Conservation (phyloP, 2,888 invertebrate genomes). For the Drosophila sordidapex region DNA sequence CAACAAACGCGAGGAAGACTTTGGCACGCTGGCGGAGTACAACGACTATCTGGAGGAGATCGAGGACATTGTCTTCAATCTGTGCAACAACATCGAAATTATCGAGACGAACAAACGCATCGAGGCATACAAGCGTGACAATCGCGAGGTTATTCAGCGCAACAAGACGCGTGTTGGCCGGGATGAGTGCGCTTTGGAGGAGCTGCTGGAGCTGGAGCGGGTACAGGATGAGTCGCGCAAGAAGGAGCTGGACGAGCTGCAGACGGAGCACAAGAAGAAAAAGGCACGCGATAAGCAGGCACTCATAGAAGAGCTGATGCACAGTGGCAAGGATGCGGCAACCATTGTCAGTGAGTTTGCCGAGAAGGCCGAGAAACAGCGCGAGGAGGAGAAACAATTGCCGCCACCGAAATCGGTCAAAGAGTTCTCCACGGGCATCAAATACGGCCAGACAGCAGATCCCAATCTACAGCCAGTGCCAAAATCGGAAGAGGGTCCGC, state of each 20-base stretch:
- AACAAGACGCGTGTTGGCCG: constrained; percentile 91
- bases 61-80: constrained; percentile 95
- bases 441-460: constrained; percentile 89
- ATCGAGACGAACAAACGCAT: constrained; percentile 95
- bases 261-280: constrained; percentile 90
- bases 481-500: constrained; percentile 90
- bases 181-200: constrained; percentile 94
- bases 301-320: constrained; percentile 97
- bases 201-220: constrained; percentile 92
- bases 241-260: constrained; percentile 89
- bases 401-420: constrained; percentile 86
- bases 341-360: constrained; percentile 94
- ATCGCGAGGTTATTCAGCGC: constrained; percentile 92
- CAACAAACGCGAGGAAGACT: constrained; percentile 98
- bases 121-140: constrained; percentile 95
- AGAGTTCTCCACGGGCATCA: constrained; percentile 94
- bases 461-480: constrained; percentile 89
- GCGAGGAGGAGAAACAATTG: constrained; percentile 86
- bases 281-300: constrained; percentile 95
- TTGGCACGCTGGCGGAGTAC: constrained; percentile 91
- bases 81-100: constrained; percentile 95
- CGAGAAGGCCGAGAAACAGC: constrained; percentile 88
- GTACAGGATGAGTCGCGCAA: constrained; percentile 91
- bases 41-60: constrained; percentile 99
- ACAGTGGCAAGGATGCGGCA: constrained; percentile 95